Percentiles rank a stretch among this genome's conserved stretches.
Conservation (phyloP, 2,113 vertebrate species). For the Perccottus glenii region DNA sequence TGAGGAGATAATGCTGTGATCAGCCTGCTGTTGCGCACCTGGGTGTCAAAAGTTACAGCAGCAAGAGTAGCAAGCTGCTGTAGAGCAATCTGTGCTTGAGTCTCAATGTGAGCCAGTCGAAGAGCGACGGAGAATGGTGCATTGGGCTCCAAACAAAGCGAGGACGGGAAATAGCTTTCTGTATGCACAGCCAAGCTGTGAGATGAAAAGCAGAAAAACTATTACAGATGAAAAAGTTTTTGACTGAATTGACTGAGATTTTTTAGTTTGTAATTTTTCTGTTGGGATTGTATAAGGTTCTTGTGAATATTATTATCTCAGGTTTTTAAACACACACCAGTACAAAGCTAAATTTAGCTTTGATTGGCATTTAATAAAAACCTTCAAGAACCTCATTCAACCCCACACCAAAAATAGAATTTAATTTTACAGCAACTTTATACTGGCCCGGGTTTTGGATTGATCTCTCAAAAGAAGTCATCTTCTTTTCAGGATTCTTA, state of each 20-base stretch:
- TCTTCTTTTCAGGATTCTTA: conserved; percentile 6
- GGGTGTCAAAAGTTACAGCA: conserved; percentile 33
- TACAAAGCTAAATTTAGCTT: too few species aligned
- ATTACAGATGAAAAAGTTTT: conserved; percentile 65
- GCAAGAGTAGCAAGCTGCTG: conserved; percentile 78
- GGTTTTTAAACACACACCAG: too few species aligned
- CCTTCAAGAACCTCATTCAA: not conserved
- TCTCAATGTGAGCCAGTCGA: conserved; percentile 86
- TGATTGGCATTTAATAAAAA: too few species aligned
- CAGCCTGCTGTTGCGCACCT: conserved; percentile 49
- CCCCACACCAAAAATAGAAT: not conserved
- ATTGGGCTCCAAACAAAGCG: conserved; percentile 50
- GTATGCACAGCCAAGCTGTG: conserved; percentile 92
- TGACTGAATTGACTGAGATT: not conserved
- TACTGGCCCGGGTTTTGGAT: not conserved
- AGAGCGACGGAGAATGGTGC: conserved; percentile 86
- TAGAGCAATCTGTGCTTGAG: conserved; percentile 83
- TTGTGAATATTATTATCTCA: not conserved
- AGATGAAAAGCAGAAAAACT: conserved; percentile 87
- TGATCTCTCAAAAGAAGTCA: conserved; percentile 15
- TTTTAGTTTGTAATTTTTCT: not conserved
- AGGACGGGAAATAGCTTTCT: conserved; percentile 86
- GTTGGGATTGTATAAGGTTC: not conserved
- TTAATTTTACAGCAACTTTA: not conserved
- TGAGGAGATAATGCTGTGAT: conserved; percentile 46